These are phyloP conservation scores for Papilio aristodemus DNA, from an alignment of 1,140 invertebrate genomes.

Conservation along the genomic window DNA sequence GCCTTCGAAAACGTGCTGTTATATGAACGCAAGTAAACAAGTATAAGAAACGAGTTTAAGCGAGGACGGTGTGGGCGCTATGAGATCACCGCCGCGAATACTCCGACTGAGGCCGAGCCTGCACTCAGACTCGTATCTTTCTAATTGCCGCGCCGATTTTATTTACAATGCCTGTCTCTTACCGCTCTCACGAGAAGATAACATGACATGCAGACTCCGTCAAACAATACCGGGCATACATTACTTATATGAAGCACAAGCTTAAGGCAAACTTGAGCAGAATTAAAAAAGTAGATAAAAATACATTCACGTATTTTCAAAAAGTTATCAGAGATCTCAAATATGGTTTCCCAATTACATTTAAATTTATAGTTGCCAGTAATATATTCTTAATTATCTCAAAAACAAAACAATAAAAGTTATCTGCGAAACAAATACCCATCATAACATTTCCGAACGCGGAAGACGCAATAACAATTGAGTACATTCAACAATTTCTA, in stretches of 20 bases:
- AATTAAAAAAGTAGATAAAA: too few species aligned
- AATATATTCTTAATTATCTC: too few species aligned
- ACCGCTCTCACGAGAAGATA: conserved; percentile 47
- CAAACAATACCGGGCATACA: neutral
- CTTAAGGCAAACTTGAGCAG: too few species aligned
- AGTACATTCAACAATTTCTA: conserved; percentile 17
- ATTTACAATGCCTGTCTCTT: conserved; percentile 56
- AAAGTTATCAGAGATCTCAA: too few species aligned
- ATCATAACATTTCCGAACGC: neutral
- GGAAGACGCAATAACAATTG: conserved; percentile 14
- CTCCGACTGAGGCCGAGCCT: conserved; percentile 63
- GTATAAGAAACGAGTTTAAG: conserved; percentile 73
- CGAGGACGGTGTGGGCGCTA: conserved; percentile 68
- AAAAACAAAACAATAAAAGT: neutral
- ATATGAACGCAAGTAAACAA: conserved; percentile 70
- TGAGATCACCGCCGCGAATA: conserved; percentile 76
- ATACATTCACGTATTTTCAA: too few species aligned
- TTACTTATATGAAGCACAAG: neutral
- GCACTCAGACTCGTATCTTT: conserved; percentile 67
- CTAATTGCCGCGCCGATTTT: conserved; percentile 64
- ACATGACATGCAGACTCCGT: conserved; percentile 13
- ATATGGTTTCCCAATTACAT: too few species aligned
- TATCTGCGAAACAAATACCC: conserved; percentile 12
- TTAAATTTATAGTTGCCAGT: too few species aligned
- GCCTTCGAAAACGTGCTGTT: conserved; percentile 58